A percentile compares a stretch with the other conserved stretches of the same genome.
phyloP scores from a whole-genome alignment of 2,797 vertebrate genomes.

The Macrochelys suwanniensis region DNA sequence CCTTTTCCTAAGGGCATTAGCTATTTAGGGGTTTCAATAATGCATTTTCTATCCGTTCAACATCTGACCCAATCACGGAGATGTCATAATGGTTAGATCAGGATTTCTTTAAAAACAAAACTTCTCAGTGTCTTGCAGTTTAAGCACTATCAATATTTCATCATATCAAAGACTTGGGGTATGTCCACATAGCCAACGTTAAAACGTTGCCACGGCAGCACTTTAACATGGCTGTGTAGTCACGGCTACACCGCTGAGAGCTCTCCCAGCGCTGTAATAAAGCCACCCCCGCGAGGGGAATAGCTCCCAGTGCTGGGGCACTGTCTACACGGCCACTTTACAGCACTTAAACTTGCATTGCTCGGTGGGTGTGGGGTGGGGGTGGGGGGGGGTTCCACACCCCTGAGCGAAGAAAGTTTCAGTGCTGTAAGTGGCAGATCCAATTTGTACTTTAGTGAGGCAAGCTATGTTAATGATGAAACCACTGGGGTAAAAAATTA shows the following conservation, averaged over 20 bases:
- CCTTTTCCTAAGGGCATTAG: neutral
- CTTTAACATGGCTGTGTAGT: too few species aligned
- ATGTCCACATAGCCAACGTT: too few species aligned
- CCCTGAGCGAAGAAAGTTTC: too few species aligned
- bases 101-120: neutral
- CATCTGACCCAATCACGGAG: neutral
- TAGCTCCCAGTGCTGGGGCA: too few species aligned
- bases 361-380: too few species aligned
- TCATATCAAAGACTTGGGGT: neutral
- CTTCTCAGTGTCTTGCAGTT: neutral
- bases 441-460: neutral
- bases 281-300: too few species aligned
- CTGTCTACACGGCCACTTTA: too few species aligned
- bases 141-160: neutral
- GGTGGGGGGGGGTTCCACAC: too few species aligned
- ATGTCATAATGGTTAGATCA: neutral
- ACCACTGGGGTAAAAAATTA: neutral
- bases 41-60: neutral
- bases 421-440: neutral
- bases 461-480: fast-evolving
- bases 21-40: neutral
- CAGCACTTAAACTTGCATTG: too few species aligned
- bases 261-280: too few species aligned
- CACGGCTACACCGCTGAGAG: too few species aligned
- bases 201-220: too few species aligned